phyloP scores from a whole-genome alignment of 2,888 invertebrate species.

The Volucella inflata region DNA sequence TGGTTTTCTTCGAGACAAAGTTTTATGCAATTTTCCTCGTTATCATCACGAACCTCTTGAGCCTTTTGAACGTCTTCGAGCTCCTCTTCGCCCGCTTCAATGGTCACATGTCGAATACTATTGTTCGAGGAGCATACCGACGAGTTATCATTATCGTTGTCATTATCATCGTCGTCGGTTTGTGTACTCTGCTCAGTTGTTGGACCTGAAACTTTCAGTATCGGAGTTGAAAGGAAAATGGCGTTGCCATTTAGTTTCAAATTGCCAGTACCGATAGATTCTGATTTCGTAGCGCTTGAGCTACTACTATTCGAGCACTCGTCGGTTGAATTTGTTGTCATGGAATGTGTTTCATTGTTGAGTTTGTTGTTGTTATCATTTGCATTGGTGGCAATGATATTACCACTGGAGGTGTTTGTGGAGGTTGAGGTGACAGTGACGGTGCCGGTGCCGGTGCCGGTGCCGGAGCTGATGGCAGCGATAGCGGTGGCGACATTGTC shows the following conservation, averaged over 20 bases:
- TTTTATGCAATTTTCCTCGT: conserved; percentile 18
- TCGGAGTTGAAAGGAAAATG: conserved; percentile 25
- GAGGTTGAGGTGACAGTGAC: conserved; percentile 48
- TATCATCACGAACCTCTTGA: conserved; percentile 23
- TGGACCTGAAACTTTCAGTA: conserved; percentile 45
- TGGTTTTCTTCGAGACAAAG: neutral
- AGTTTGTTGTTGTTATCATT: conserved; percentile 45
- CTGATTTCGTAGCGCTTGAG: conserved; percentile 41
- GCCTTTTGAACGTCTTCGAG: conserved; percentile 18
- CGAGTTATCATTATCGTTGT: conserved; percentile 72
- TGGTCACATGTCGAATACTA: conserved; percentile 52
- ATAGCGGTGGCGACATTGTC: conserved; percentile 43
- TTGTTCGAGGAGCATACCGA: conserved; percentile 65
- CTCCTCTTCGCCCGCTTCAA: conserved; percentile 37
- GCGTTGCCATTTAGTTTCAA: conserved; percentile 56
- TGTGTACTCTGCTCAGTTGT: conserved; percentile 75
- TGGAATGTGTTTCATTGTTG: conserved; percentile 36
- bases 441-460: conserved; percentile 64
- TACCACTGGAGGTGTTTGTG: too few relatives aligned
- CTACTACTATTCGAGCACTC: conserved; percentile 7
- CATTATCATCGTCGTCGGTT: conserved; percentile 76
- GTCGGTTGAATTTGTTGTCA: conserved; percentile 38
- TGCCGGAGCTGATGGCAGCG: neutral
- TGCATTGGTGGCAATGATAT: conserved; percentile 28
- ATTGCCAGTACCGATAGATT: neutral